Percentiles rank a stretch among this genome's conserved stretches.
Conservation (phyloP, 2,797 vertebrate species). For the Typhlichthys subterraneus region DNA sequence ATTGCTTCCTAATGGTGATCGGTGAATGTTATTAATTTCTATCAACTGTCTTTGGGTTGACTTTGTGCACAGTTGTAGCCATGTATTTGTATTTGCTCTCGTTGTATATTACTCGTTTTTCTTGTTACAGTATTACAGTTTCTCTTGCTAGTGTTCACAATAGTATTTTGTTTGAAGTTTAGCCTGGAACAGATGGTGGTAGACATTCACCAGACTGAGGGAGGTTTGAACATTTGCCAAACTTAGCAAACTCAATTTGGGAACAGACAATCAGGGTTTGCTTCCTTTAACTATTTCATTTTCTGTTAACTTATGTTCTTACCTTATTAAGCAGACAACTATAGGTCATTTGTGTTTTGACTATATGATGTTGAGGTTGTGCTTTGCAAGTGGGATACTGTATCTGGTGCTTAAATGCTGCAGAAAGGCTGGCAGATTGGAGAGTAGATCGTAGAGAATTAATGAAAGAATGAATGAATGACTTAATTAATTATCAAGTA, state of each 20-base stretch:
- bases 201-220: conserved; percentile 23
- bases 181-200: conserved; percentile 1
- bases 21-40: background rate
- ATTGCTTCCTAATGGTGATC: conserved; percentile 5
- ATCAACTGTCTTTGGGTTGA: conserved; percentile 5
- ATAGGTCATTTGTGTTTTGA: too few relatives aligned
- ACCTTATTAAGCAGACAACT: background rate
- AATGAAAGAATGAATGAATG: conserved; percentile 22
- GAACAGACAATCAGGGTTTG: background rate
- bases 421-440: conserved; percentile 8
- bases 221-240: background rate
- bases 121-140: conserved; percentile 29
- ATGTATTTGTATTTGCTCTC: conserved; percentile 4
- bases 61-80: background rate
- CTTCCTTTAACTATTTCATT: background rate
- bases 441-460: conserved; percentile 2
- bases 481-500: background rate
- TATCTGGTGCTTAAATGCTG: too few relatives aligned
- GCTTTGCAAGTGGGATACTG: too few relatives aligned
- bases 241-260: background rate
- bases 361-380: too few relatives aligned
- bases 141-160: conserved; percentile 27
- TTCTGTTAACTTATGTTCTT: conserved; percentile 4
- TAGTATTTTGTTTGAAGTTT: conserved; percentile 15
- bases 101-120: conserved; percentile 20